Base-by-base conservation (phyloP, 1,140 invertebrate species). In the Chymomyza costata region DNA sequence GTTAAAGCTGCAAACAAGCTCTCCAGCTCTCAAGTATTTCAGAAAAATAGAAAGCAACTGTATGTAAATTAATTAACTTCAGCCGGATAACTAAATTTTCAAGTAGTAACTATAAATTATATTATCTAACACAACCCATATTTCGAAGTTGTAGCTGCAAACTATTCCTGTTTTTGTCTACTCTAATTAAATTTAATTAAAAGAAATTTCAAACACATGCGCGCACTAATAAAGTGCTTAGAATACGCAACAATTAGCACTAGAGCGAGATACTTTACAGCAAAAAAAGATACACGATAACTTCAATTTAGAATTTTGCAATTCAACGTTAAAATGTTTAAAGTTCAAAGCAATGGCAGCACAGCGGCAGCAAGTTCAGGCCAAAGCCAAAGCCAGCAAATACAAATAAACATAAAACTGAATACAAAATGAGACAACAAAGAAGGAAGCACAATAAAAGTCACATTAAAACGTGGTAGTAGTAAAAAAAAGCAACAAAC, bases 391-490 rank as follows among this genome's bases (percentile, higher is more conserved):
- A 16, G n/a, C n/a, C n/a, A n/a, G n/a, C n/a, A n/a, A 38, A 14
- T 14, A 38, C 35, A 38, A 10, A 37, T 49, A 54, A 71, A 67
- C 71, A 58, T 51, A 60, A 71, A 76, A 57, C 71, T 68, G 74
- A 73, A 80, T 81, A 80, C 68, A 38, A 73, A 80, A 81, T 73
- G 56, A 80, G 68, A 68, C 68, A 68, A 68, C 67, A 80, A 80
- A 73, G 74, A 31, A 58, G 56, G 60, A 58, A 65, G 25, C 67
- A 50, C 74, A 80, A 78, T 80, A 80, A 80, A 78, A 80, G 73
- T 80, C 73, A 80, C 67, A 80, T 80, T 65, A 80, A 80, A 80
- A 64, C 55, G 66, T 68, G n/a, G 59, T 65, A 34, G 21, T 11
- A n/a, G n/a, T n/a, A n/a, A n/a, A n/a, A 13, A 17, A 28, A 53